phyloP scores from a whole-genome alignment of 2,113 vertebrate genomes.

The Myotis yumanensis region DNA sequence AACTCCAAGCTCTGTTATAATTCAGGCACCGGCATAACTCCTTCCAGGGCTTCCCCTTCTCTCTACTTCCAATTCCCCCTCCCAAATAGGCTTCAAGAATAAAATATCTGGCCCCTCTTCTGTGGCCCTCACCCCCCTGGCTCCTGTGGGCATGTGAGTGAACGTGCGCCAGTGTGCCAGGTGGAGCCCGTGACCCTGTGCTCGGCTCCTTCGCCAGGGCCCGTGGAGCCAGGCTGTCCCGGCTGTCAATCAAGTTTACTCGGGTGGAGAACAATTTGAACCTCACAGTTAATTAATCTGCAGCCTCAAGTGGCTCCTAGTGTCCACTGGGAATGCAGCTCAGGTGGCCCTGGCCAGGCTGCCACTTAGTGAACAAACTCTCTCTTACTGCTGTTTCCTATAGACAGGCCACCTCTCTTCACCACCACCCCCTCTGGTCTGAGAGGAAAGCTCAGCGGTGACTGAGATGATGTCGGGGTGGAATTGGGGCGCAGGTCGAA shows the following conservation, averaged over 20 bases:
- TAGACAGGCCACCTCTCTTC: neutral
- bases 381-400: neutral
- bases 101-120: neutral
- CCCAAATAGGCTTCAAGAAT: neutral
- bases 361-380: neutral
- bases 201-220: neutral
- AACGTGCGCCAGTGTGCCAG: accelerated
- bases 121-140: accelerated
- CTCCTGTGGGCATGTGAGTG: accelerated
- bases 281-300: slow-evolving; percentile 56
- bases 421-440: no score
- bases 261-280: neutral
- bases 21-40: neutral
- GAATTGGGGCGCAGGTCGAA: neutral
- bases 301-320: slow-evolving; percentile 44
- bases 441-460: neutral
- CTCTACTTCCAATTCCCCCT: neutral
- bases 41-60: neutral
- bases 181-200: neutral
- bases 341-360: slow-evolving; percentile 9
- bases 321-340: slow-evolving; percentile 62
- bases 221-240: accelerated
- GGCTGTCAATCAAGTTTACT: neutral
- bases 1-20: neutral
- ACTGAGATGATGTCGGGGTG: neutral